phyloP scores from a whole-genome alignment of 92 coral and sea anemone species.

The Parazoanthus atlanticus region DNA sequence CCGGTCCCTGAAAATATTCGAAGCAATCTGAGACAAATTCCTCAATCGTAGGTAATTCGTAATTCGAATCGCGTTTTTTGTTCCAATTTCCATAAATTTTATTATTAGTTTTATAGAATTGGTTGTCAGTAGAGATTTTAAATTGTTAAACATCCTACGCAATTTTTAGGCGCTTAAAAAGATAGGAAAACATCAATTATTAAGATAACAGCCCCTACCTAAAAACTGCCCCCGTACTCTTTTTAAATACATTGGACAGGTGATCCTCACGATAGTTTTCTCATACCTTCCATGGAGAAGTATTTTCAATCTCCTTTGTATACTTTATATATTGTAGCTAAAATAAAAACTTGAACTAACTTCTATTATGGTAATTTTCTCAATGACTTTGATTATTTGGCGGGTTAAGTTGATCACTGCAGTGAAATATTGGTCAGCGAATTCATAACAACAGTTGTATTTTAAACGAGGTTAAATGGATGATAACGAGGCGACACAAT shows the following conservation, averaged over 20 bases:
- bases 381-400: neutral
- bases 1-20: neutral
- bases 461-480: neutral
- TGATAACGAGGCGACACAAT: neutral
- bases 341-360: neutral
- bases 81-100: neutral
- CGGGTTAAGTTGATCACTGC: neutral
- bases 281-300: neutral
- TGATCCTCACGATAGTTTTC: neutral
- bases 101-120: neutral
- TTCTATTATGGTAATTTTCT: neutral
- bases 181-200: constrained; percentile 37
- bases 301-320: neutral
- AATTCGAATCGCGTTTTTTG: neutral
- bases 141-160: constrained; percentile 32
- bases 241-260: neutral
- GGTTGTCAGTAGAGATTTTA: constrained; percentile 1
- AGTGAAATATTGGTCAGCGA: neutral
- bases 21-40: neutral
- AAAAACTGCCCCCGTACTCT: constrained; percentile 17
- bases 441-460: neutral
- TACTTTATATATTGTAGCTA: neutral
- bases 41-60: neutral
- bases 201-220: neutral
- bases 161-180: constrained; percentile 18